A percentile compares a stretch with the other conserved stretches of the same genome.
phyloP scores from a whole-genome alignment of 2,888 invertebrate genomes.

The Trissolcus brochymenae region DNA sequence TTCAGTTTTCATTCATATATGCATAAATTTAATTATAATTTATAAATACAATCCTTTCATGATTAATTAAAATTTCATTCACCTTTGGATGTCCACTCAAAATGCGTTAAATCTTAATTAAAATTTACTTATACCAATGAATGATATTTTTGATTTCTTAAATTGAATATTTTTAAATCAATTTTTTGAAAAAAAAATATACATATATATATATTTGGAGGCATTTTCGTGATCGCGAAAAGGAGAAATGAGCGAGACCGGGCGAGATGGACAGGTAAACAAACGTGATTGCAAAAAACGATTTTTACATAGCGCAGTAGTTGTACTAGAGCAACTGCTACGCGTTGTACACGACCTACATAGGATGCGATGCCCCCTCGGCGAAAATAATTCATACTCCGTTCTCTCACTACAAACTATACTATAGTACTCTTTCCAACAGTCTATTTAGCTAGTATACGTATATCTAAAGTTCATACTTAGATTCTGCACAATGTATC shows the following conservation, averaged over 20 bases:
- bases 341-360: conserved; percentile 76
- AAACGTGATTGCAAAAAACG: conserved; percentile 54
- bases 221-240: too few relatives aligned
- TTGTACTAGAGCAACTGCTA: conserved; percentile 62
- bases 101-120: too few relatives aligned
- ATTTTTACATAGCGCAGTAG: conserved; percentile 56
- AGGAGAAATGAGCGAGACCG: conserved; percentile 7
- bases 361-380: conserved; percentile 77
- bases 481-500: conserved; percentile 27
- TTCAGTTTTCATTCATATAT: too few relatives aligned
- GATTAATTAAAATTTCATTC: too few relatives aligned
- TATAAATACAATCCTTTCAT: too few relatives aligned
- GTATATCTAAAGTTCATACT: conserved; percentile 45
- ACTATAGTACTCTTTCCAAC: conserved; percentile 57
- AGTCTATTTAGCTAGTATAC: conserved; percentile 44
- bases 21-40: not conserved
- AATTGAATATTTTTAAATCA: too few relatives aligned
- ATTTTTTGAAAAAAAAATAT: too few relatives aligned
- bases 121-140: too few relatives aligned
- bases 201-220: too few relatives aligned
- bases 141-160: too few relatives aligned
- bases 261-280: conserved; percentile 10
- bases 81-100: too few relatives aligned
- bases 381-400: conserved; percentile 76
- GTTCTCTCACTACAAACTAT: conserved; percentile 62